Percentiles rank a stretch among this genome's conserved stretches.
Evolutionary conservation across 2,888 invertebrate genomes (phyloP).

Genomic region (Drosophila affinis): DNA sequence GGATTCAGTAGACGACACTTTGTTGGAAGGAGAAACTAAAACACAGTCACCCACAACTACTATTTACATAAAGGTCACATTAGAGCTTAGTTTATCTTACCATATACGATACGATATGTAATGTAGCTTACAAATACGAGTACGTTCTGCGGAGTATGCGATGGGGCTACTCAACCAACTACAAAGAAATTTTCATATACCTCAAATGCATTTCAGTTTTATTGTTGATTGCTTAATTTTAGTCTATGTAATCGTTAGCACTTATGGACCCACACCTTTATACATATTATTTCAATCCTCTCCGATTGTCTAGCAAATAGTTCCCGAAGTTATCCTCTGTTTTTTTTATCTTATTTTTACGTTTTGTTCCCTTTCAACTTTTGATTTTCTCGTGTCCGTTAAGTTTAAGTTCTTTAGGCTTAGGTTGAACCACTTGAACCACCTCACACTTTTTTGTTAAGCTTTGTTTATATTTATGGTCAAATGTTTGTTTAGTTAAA

Average conservation of each 20-base stretch:
- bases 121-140: constrained; percentile 33
- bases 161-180: constrained; percentile 75
- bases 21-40: constrained; percentile 20
- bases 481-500: constrained; percentile 51
- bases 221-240: constrained; percentile 80
- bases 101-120: background rate
- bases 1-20: background rate
- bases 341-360: constrained; percentile 21
- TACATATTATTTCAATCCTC: constrained; percentile 52
- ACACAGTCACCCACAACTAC: constrained; percentile 71
- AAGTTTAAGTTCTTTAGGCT: constrained; percentile 67
- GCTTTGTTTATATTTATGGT: constrained; percentile 58
- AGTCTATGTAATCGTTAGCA: constrained; percentile 39
- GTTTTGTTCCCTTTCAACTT: constrained; percentile 17
- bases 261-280: constrained; percentile 17
- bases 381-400: constrained; percentile 41
- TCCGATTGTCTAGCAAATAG: constrained; percentile 34
- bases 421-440: constrained; percentile 75
- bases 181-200: constrained; percentile 84
- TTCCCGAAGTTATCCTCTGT: constrained; percentile 26
- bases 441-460: constrained; percentile 79
- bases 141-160: constrained; percentile 60
- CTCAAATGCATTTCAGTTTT: constrained; percentile 84
- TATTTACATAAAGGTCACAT: constrained; percentile 74
- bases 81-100: constrained; percentile 65